A percentile compares a stretch with the other conserved stretches of the same genome.
These are phyloP conservation scores for Drosophila baimaii DNA, from an alignment of 1,140 invertebrate species.

Conservation along the genomic window DNA sequence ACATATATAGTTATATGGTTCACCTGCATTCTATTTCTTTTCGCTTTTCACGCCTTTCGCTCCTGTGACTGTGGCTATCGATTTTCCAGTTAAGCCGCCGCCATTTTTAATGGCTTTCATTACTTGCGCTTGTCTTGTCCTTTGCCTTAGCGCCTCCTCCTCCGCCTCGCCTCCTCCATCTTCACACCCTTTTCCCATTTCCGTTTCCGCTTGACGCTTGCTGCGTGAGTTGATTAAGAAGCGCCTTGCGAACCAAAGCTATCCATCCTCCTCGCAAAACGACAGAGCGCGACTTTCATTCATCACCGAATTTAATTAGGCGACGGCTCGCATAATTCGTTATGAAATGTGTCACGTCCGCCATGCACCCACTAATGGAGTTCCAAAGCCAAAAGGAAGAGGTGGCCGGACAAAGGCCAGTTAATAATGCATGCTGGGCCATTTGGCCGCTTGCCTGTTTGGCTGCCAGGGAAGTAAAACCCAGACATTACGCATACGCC, in stretches of 20 bases:
- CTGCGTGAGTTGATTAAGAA: conserved; percentile 75
- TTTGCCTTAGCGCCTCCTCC: conserved; percentile 13
- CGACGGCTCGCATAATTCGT: conserved; percentile 56
- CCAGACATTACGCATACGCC: conserved; percentile 65
- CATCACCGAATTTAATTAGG: conserved; percentile 71
- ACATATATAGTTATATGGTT: conserved; percentile 17
- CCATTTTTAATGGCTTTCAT: conserved; percentile 81
- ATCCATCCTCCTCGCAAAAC: conserved; percentile 27
- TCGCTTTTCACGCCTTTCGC: conserved; percentile 63
- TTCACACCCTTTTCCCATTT: conserved; percentile 3
- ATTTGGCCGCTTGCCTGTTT: conserved; percentile 33
- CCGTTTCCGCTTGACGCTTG: conserved; percentile 29
- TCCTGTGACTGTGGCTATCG: conserved; percentile 57
- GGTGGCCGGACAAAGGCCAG: conserved; percentile 28
- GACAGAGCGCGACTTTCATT: conserved; percentile 41
- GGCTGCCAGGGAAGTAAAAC: conserved; percentile 25
- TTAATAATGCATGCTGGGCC: conserved; percentile 64
- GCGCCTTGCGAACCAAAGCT: not conserved
- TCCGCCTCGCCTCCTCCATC: not conserved
- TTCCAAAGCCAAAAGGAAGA: not conserved
- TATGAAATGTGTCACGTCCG: conserved; percentile 55
- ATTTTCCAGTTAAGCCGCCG: conserved; percentile 72
- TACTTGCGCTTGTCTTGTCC: conserved; percentile 61
- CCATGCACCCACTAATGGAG: conserved; percentile 20
- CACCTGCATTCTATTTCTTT: conserved; percentile 68